phyloP scores from a whole-genome alignment of 2,888 invertebrate genomes.

The Lasioglossum lativentre region DNA sequence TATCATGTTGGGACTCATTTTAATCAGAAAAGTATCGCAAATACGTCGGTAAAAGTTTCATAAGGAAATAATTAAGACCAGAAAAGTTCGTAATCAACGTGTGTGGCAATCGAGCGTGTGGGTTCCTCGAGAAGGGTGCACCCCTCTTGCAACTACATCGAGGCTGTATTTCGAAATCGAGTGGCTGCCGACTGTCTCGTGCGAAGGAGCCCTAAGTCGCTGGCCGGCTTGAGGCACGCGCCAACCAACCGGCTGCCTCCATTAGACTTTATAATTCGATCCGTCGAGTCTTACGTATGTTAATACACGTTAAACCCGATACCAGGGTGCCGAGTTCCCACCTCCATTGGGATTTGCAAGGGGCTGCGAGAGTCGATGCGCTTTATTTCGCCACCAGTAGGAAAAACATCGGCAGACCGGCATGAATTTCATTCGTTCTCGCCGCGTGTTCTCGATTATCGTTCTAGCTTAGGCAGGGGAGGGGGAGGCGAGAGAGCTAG shows the following conservation, averaged over 20 bases:
- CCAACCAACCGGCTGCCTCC: slow-evolving; percentile 60
- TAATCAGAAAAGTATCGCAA: too few species aligned
- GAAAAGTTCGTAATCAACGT: too few species aligned
- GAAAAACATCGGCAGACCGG: slow-evolving; percentile 11
- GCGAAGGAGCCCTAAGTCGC: slow-evolving; percentile 22
- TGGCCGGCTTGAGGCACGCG: slow-evolving; percentile 64
- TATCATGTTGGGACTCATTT: too few species aligned
- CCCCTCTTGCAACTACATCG: background rate
- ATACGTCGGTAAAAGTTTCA: too few species aligned
- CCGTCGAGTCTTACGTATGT: slow-evolving; percentile 74
- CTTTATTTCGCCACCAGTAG: slow-evolving; percentile 1
- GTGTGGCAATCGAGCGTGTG: background rate
- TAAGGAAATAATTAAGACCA: too few species aligned
- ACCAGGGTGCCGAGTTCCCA: background rate
- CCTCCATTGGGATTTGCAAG: background rate
- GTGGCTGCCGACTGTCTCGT: background rate
- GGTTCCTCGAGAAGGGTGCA: background rate
- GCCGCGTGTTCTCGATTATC: slow-evolving; percentile 54
- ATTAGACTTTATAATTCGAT: slow-evolving; percentile 79
- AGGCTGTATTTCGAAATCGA: background rate
- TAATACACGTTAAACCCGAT: slow-evolving; percentile 75
- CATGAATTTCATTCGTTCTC: slow-evolving; percentile 10
- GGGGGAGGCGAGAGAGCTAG: slow-evolving; percentile 1
- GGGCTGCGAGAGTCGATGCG: background rate
- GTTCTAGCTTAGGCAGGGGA: slow-evolving; percentile 34